phyloP scores from a whole-genome alignment of 1,140 invertebrate species.

The Drosophila grimshawi region DNA sequence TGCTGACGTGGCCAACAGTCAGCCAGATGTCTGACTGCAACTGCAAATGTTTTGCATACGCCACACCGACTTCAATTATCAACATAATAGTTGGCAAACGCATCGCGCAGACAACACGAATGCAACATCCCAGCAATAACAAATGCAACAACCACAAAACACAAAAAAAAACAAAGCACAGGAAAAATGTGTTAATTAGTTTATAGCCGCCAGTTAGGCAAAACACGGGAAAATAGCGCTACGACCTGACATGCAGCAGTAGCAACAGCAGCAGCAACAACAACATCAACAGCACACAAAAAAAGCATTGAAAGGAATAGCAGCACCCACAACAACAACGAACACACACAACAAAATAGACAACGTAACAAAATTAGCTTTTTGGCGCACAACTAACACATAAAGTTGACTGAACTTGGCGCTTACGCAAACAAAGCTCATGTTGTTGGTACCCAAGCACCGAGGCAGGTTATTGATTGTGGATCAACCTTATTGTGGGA shows the following conservation, averaged over 20 bases:
- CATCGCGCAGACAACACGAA: slow-evolving; percentile 22
- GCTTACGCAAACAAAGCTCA: slow-evolving; percentile 36
- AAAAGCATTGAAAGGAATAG: slow-evolving; percentile 1
- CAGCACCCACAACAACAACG: slow-evolving; percentile 14
- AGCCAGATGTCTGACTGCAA: slow-evolving; percentile 10
- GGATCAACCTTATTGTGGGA: background rate
- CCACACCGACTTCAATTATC: slow-evolving; percentile 34
- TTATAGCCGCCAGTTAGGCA: slow-evolving; percentile 50
- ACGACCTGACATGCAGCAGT: slow-evolving; percentile 22
- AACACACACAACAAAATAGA: slow-evolving; percentile 7
- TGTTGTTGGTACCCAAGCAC: slow-evolving; percentile 8
- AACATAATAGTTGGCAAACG: slow-evolving; percentile 40
- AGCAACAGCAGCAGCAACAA: slow-evolving; percentile 20
- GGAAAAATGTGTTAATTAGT: slow-evolving; percentile 56
- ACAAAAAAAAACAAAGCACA: slow-evolving; percentile 25
- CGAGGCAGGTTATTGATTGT: background rate
- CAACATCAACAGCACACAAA: slow-evolving; percentile 20
- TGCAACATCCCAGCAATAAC: slow-evolving; percentile 16
- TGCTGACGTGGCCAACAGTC: background rate
- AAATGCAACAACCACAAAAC: slow-evolving; percentile 8
- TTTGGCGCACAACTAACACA: slow-evolving; percentile 20
- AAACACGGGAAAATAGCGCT: slow-evolving; percentile 38
- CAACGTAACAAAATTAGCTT: slow-evolving; percentile 44
- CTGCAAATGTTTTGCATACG: slow-evolving; percentile 36
- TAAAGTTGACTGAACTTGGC: slow-evolving; percentile 44